phyloP scores from a whole-genome alignment of 2,113 vertebrate species.

The Xiphorhynchus elegans region DNA sequence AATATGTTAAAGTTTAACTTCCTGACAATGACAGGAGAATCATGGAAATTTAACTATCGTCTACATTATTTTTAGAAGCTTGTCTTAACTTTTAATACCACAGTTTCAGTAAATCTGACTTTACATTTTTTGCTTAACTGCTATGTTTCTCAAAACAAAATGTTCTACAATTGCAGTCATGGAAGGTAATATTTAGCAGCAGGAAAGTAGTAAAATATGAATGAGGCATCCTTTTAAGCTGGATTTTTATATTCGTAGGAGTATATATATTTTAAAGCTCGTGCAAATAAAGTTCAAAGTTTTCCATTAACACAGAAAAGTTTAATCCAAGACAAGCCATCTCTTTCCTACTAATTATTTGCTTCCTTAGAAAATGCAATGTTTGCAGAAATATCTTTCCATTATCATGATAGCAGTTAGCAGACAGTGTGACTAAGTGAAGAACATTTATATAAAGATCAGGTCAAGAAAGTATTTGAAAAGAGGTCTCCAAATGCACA shows the following conservation, averaged over 20 bases:
- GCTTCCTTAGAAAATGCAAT: neutral
- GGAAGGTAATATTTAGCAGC: neutral
- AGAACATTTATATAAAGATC: neutral
- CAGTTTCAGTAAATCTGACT: neutral
- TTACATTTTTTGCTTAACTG: neutral
- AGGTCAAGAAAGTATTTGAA: neutral
- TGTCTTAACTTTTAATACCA: neutral
- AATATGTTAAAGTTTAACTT: fast-evolving
- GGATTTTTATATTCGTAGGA: neutral
- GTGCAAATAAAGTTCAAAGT: neutral
- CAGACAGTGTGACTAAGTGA: neutral
- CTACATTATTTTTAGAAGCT: neutral
- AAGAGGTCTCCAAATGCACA: neutral
- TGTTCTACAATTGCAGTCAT: neutral
- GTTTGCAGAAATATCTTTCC: neutral
- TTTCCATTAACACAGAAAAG: neutral
- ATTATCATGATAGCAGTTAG: neutral
- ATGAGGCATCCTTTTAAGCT: neutral
- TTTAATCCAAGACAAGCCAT: neutral
- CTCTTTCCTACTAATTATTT: neutral
- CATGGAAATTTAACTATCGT: neutral
- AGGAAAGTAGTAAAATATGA: neutral
- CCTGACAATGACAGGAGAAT: neutral
- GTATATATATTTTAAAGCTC: neutral
- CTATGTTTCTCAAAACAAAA: neutral